These are phyloP conservation scores for Caenorhabditis drosophilae DNA, from an alignment of 2,888 invertebrate genomes.

Conservation along the genomic window DNA sequence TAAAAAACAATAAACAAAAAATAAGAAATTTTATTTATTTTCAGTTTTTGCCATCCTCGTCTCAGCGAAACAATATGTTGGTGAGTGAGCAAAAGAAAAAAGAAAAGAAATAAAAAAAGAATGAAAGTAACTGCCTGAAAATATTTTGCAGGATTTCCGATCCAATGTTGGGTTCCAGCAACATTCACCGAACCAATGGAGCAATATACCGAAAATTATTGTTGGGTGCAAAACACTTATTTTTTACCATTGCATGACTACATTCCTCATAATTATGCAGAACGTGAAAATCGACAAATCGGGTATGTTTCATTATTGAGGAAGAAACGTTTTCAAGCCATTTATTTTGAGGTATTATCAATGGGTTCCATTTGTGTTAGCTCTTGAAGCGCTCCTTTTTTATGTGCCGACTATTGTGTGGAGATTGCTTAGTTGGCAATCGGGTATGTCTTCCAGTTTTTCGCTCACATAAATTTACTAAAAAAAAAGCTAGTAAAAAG, in stretches of 20 bases:
- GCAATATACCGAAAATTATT: constrained; percentile 70
- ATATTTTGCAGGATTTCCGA: constrained; percentile 59
- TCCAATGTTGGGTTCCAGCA: constrained; percentile 69
- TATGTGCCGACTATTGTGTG: constrained; percentile 70
- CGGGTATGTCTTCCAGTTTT: constrained; percentile 43
- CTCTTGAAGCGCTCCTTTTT: constrained; percentile 68
- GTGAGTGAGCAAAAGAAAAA: too few relatives aligned
- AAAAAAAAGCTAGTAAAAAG: too few relatives aligned
- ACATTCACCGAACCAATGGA: constrained; percentile 70
- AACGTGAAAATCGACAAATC: constrained; percentile 68
- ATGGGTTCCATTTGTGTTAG: constrained; percentile 69
- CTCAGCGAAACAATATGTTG: constrained; percentile 68
- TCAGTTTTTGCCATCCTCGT: constrained; percentile 69
- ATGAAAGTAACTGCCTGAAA: not conserved
- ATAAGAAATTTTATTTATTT: too few relatives aligned
- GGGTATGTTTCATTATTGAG: constrained; percentile 41
- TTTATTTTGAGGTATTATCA: constrained; percentile 55
- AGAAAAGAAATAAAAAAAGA: too few relatives aligned
- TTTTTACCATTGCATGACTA: constrained; percentile 68
- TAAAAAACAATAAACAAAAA: too few relatives aligned
- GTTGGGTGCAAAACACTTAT: constrained; percentile 69
- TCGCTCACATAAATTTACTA: too few relatives aligned
- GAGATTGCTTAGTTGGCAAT: constrained; percentile 69
- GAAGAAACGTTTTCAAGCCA: not conserved
- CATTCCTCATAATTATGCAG: constrained; percentile 66